These are phyloP conservation scores for Eulithis prunata DNA, from an alignment of 2,888 invertebrate genomes.

Conservation along the genomic window DNA sequence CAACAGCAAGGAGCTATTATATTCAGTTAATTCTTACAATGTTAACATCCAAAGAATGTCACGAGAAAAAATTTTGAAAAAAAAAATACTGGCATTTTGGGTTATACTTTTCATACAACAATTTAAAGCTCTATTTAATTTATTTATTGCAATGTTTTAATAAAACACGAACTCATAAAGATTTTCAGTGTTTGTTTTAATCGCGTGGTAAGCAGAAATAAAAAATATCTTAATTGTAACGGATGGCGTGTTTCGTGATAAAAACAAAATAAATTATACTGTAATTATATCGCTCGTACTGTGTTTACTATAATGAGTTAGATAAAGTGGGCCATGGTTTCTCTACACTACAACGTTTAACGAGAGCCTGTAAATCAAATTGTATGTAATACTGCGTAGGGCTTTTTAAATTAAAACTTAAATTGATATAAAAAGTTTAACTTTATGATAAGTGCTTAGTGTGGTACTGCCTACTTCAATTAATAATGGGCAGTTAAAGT, in stretches of 20 bases:
- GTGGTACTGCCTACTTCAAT: not conserved
- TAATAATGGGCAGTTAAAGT: not conserved
- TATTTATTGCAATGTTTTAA: not conserved
- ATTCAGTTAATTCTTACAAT: no score
- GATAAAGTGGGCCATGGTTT: constrained; percentile 63
- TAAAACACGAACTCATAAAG: constrained; percentile 35
- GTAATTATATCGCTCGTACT: constrained; percentile 72
- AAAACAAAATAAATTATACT: constrained; percentile 68
- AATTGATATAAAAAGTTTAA: constrained; percentile 7
- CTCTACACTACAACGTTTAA: constrained; percentile 41
- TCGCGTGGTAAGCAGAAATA: constrained; percentile 76
- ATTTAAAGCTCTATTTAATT: no score
- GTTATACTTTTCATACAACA: no score
- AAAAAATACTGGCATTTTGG: no score
- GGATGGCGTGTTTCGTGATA: constrained; percentile 77
- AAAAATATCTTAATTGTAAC: constrained; percentile 78
- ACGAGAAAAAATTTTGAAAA: no score
- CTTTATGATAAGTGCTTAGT: constrained; percentile 8
- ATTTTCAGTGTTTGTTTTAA: constrained; percentile 47
- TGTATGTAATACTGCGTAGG: constrained; percentile 18
- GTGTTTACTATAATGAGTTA: constrained; percentile 77
- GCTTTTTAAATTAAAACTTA: constrained; percentile 20
- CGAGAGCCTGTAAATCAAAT: constrained; percentile 22
- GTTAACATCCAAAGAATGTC: no score
- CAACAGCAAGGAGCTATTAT: no score